Base-by-base conservation (phyloP, 2,113 vertebrate genomes). In the Grammomys dolichurus region DNA sequence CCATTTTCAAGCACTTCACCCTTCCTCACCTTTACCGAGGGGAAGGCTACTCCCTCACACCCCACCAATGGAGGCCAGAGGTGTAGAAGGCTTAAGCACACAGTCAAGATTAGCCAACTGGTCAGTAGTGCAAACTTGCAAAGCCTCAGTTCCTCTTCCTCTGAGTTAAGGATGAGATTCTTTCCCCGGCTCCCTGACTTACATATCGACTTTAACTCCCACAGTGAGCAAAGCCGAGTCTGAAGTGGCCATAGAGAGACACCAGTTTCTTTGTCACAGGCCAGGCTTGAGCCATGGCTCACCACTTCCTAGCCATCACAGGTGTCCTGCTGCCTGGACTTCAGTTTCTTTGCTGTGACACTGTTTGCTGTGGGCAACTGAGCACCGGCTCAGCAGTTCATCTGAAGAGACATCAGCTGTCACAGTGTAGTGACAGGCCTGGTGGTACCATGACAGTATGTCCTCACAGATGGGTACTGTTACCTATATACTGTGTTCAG, bases 221-320 rank as follows among this genome's bases (percentile, higher is more conserved):
- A n/a, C 3, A 5, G 12, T 43, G 54, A 56, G 40, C 33, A 1
- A 86, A 73, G 3, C 5, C 22, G 10, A 43, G 19, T 14, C 7
- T 8, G 22, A 28, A 75, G 7, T 1, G 19, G 20, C 22, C 0
- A 20, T 0, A 28, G 22, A 36, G 33, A 43, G 51, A 60, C 0
- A 1, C 1, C 7, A 19, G 12, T 10, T 65, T 24, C 0, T 0
- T 0, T 0, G 20, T 3, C 19, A 3, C 2, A 0, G 33, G 13
- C 40, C 26, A 24, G 36, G 60, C 36, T 36, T 33, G 51, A 40
- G 17, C 73, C 22, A 28, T 0, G 0, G 31, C 70, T 58, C 14
- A 43, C 16, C 5, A 3, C 26, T 43, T 91, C 13, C 86, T 56
- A 56, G 56, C 40, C 26, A 58, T n/a, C n/a, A n/a, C 31, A 16